Base-by-base conservation (phyloP, 2,113 vertebrate genomes). In the Xenopus borealis region DNA sequence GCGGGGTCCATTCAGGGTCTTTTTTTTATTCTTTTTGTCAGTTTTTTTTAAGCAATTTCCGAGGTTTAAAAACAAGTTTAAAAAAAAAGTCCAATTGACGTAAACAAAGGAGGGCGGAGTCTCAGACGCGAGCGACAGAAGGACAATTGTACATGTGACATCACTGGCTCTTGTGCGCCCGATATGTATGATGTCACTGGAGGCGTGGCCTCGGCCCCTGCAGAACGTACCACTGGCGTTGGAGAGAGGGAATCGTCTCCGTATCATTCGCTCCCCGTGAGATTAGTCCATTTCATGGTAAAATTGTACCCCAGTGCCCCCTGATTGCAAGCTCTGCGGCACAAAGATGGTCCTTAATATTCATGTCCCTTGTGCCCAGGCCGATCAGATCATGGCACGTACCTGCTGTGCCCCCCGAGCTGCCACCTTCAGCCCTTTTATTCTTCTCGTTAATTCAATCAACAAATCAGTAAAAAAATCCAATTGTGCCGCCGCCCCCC, bases 81-180 rank as follows among this genome's bases (percentile, higher is more conserved):
- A 69, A 44, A 40, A 76, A 74, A 75, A 76, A 69, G 58, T 78
- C 79, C 63, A 81, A 81, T 76, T 2, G 81, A 71, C 88, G 88
- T 86, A 83, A 90, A 89, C 84, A 88, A 88, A 89, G 82, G 84
- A 87, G 53, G 82, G 16, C 83, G 85, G 80, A 81, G 81, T 27
- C 83, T 62, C 69, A 79, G 80, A 80, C 85, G 20, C 2, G 33
- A 33, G 68, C 66, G 23, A 69, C 72, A 47, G 68, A 40, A 69
- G 66, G 68, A 27, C 23, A 27, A 27, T 27, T 27, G 23, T 27
- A 27, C 23, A 27, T 3, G 23, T 27, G 23, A 27, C 23, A 27
- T 27, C 23, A 27, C 23, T 27, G 23, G 23, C 23, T 81, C 83
- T 78, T 58, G 69, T 27, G 82, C 78, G 83, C 85, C 64, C 68